These are phyloP conservation scores for Clinocottus analis DNA, from an alignment of 2,113 vertebrate species.

Conservation along the genomic window DNA sequence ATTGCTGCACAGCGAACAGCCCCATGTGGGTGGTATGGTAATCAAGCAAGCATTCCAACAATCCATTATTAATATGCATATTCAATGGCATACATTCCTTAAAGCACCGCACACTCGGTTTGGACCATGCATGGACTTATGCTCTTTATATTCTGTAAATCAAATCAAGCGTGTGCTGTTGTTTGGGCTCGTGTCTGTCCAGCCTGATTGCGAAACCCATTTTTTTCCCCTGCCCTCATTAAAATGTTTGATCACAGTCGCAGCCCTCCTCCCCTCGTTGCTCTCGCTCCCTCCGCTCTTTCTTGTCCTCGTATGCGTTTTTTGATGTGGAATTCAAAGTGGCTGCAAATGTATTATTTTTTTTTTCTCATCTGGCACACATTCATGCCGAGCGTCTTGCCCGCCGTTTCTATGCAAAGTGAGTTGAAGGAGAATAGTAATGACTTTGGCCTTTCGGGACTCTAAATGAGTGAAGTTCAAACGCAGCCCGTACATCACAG, in stretches of 20 bases:
- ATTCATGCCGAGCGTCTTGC: slow-evolving; percentile 82
- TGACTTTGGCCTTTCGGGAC: slow-evolving; percentile 91
- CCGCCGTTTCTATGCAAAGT: slow-evolving; percentile 89
- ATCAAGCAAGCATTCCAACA: slow-evolving; percentile 29
- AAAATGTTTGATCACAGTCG: slow-evolving; percentile 83
- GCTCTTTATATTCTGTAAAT: slow-evolving; percentile 1
- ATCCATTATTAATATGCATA: slow-evolving; percentile 60
- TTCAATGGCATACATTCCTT: slow-evolving; percentile 29
- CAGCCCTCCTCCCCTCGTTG: slow-evolving; percentile 8
- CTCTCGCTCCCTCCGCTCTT: slow-evolving; percentile 3
- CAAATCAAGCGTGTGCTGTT: background rate
- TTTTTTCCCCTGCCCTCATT: slow-evolving; percentile 82
- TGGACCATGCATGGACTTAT: slow-evolving; percentile 12
- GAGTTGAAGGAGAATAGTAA: slow-evolving; percentile 94
- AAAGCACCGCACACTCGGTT: slow-evolving; percentile 4
- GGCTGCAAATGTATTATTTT: slow-evolving; percentile 91
- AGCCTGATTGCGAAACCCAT: slow-evolving; percentile 25
- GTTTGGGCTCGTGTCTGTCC: slow-evolving; percentile 1
- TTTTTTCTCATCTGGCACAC: slow-evolving; percentile 88
- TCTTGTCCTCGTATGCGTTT: slow-evolving; percentile 57
- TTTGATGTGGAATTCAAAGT: slow-evolving; percentile 95
- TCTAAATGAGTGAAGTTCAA: slow-evolving; percentile 93
- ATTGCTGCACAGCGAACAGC: slow-evolving; percentile 39
- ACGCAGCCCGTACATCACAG: slow-evolving; percentile 92
- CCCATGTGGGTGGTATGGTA: slow-evolving; percentile 45